A percentile compares a stretch with the other conserved stretches of the same genome.
Evolutionary conservation across 2,797 vertebrate species (phyloP).

Genomic region (Crenuchus spilurus): DNA sequence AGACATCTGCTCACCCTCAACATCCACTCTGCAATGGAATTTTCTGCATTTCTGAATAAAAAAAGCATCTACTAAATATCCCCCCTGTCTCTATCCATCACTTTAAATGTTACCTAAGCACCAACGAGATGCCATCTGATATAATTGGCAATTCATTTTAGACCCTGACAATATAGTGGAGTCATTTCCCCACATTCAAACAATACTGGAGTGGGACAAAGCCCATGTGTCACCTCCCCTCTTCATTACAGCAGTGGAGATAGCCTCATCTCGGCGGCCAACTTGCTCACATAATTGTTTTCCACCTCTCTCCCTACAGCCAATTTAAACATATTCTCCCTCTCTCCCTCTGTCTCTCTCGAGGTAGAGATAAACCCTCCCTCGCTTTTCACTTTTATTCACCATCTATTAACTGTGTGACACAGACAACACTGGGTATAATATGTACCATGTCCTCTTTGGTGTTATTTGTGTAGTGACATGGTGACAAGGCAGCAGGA

Average conservation of each 20-base stretch:
- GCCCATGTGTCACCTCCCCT: slow-evolving; percentile 80
- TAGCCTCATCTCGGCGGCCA: slow-evolving; percentile 79
- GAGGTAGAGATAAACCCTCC: slow-evolving; percentile 49
- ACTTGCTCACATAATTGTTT: slow-evolving; percentile 81
- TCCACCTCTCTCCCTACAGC: slow-evolving; percentile 78
- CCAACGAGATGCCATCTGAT: slow-evolving; percentile 74
- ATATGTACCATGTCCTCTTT: slow-evolving; percentile 71
- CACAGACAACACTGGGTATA: slow-evolving; percentile 71
- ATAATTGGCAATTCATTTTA: slow-evolving; percentile 85
- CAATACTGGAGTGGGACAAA: slow-evolving; percentile 76
- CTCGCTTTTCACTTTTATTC: slow-evolving; percentile 79
- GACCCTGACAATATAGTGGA: slow-evolving; percentile 78
- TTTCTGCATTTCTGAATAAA: slow-evolving; percentile 43
- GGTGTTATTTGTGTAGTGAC: slow-evolving; percentile 72
- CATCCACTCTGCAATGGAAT: slow-evolving; percentile 18
- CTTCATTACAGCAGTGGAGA: slow-evolving; percentile 83
- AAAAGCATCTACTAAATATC: slow-evolving; percentile 73
- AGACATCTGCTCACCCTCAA: slow-evolving; percentile 1
- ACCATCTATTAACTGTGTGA: slow-evolving; percentile 73
- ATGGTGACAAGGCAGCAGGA: slow-evolving; percentile 66
- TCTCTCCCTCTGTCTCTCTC: slow-evolving; percentile 58
- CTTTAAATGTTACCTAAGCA: slow-evolving; percentile 73
- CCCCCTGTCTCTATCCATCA: slow-evolving; percentile 74
- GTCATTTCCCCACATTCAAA: slow-evolving; percentile 82
- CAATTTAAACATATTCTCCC: slow-evolving; percentile 74